Evolutionary conservation across 2,113 vertebrate genomes (phyloP), one percentile per base, ranked within the genome.

Genomic region (Gracilinanus agilis): DNA sequence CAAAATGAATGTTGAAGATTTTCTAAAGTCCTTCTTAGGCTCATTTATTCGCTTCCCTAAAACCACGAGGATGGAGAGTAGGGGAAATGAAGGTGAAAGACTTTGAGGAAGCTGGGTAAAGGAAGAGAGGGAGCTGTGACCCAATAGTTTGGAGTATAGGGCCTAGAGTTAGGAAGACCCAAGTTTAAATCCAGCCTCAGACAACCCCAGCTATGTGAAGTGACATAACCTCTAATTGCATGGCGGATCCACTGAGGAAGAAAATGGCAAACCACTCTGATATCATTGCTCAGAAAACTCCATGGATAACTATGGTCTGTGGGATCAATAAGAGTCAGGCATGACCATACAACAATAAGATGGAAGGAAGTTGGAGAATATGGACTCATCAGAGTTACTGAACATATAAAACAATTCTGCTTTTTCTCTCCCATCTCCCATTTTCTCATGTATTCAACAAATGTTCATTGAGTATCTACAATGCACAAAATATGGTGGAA

Each of bases 31-130:
- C 44, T 89, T 53, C 90, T 53, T 91, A 21, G 53, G 49, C 44
- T 95, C 0, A 0, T 49, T 55, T 90, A 83, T 54, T 94, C 94
- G 90, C 96, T 92, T 0, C 9, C 67, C 23, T 93, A 94, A 83
- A 53, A 44, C 67, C 55, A 56, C 89, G 11, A 13, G 40, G 49
- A 90, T 27, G 67, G 89, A 12, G 49, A 40, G 10, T 27, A 13
- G 91, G 53, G 90, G 54, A 13, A 56, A 29, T 44, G 55, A 29
- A 6, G 89, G 49, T 53, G 27, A 88, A 21, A 19, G 67, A 2
- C 19, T 40, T 40, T 40, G 67, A 40, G 13, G n/a, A 83, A 83
- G n/a, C n/a, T 83, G 49, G 2, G 49, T 49, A 49, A 49, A 49
- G 5, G 5, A n/a, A n/a, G n/a, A 49, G 49, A 49, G 49, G 49